Percentiles rank a stretch among this genome's conserved stretches.
These are phyloP conservation scores for Cepaea nemoralis DNA, from an alignment of 1,140 invertebrate species.

Conservation along the genomic window DNA sequence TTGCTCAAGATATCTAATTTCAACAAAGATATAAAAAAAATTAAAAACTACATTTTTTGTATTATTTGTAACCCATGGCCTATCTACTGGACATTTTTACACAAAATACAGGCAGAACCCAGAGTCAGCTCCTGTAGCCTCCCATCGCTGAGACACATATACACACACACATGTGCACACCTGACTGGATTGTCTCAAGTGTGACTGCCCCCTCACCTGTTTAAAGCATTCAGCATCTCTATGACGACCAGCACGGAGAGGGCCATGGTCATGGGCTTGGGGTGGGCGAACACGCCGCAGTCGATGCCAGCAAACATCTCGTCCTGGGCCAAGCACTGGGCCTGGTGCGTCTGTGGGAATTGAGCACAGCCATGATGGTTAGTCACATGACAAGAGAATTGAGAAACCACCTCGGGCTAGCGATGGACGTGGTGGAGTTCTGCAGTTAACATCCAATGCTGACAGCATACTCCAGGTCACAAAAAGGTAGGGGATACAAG, in stretches of 20 bases:
- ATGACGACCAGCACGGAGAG: slow-evolving; percentile 72
- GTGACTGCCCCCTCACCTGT: slow-evolving; percentile 66
- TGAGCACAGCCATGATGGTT: neutral
- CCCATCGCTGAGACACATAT: neutral
- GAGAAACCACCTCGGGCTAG: too few species aligned
- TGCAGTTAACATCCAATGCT: too few species aligned
- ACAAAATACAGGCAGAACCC: neutral
- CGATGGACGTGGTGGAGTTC: too few species aligned
- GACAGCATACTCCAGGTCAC: too few species aligned
- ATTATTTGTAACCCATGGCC: too few species aligned
- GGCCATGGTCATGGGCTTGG: slow-evolving; percentile 72
- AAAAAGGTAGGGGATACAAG: too few species aligned
- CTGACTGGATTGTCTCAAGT: neutral
- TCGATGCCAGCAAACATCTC: slow-evolving; percentile 69
- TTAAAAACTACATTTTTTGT: too few species aligned
- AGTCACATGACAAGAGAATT: too few species aligned
- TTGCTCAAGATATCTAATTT: too few species aligned
- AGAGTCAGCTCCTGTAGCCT: neutral
- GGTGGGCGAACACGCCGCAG: slow-evolving; percentile 68
- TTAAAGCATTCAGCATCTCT: slow-evolving; percentile 73
- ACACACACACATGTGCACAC: neutral
- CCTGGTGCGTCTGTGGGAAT: slow-evolving; percentile 67
- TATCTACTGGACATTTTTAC: too few species aligned
- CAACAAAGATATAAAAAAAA: too few species aligned
- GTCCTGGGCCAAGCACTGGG: slow-evolving; percentile 70